A percentile compares a stretch with the other conserved stretches of the same genome.
phyloP scores from a whole-genome alignment of 2,113 vertebrate species.

The Petrocephalus zakoni region DNA sequence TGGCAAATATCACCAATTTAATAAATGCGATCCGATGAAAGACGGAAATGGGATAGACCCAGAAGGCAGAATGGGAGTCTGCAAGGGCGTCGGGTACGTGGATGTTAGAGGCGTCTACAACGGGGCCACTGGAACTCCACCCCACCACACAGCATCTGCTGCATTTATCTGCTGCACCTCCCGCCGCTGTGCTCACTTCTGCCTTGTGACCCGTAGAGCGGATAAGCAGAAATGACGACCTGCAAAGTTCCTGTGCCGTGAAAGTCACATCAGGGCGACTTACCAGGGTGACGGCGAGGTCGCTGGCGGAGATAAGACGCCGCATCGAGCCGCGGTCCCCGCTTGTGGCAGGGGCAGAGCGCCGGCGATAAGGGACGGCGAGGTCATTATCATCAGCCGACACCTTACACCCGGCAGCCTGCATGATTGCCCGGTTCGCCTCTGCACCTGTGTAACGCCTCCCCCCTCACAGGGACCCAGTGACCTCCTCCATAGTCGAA shows the following conservation, averaged over 20 bases:
- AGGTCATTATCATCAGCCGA: background rate
- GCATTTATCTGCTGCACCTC: background rate
- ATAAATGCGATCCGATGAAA: constrained; percentile 19
- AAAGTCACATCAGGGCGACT: constrained; percentile 53
- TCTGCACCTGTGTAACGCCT: constrained; percentile 32
- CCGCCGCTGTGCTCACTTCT: background rate
- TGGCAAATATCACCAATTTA: constrained; percentile 23
- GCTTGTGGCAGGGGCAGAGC: background rate
- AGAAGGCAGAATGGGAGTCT: constrained; percentile 19
- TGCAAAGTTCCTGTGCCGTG: constrained; percentile 52
- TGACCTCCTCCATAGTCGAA: background rate
- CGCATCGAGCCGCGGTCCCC: background rate
- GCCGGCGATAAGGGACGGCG: background rate
- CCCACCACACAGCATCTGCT: background rate
- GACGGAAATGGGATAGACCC: constrained; percentile 17
- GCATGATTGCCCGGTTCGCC: constrained; percentile 38
- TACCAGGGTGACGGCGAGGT: constrained; percentile 57
- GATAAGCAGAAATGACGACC: background rate
- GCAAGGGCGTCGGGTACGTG: constrained; percentile 26
- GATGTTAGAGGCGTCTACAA: constrained; percentile 22
- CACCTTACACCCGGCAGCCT: constrained; percentile 38
- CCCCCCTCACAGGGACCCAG: background rate
- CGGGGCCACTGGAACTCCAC: constrained; percentile 10
- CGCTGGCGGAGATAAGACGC: constrained; percentile 55
- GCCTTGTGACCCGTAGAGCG: background rate